A percentile compares a stretch with the other conserved stretches of the same genome.
These are phyloP conservation scores for Drosophila mauritiana DNA, from an alignment of 1,140 invertebrate genomes.

Conservation along the genomic window DNA sequence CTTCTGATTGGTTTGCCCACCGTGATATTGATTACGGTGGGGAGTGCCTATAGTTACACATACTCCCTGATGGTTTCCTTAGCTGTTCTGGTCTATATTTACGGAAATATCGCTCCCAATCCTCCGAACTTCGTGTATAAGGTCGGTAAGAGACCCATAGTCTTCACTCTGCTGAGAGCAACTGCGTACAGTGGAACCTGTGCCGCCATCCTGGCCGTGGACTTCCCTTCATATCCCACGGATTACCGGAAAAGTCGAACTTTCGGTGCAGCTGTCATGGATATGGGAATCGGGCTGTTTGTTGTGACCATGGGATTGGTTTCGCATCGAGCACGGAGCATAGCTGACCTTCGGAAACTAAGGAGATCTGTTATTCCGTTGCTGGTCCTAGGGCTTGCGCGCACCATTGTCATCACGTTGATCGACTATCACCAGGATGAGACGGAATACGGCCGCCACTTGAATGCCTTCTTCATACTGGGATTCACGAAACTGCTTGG, in stretches of 20 bases:
- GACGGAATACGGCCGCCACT: constrained; percentile 97
- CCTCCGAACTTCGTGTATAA: neutral
- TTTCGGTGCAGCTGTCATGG: constrained; percentile 97
- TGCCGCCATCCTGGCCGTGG: constrained; percentile 95
- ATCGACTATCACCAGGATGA: constrained; percentile 94
- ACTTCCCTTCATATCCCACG: constrained; percentile 94
- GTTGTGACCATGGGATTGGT: constrained; percentile 94
- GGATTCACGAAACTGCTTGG: constrained; percentile 92
- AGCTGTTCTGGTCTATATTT: constrained; percentile 12
- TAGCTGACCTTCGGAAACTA: constrained; percentile 65
- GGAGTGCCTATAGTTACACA: constrained; percentile 10
- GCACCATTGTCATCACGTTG: constrained; percentile 88
- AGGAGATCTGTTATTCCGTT: constrained; percentile 86
- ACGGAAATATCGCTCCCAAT: neutral
- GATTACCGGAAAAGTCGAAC: constrained; percentile 94
- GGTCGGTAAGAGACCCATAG: constrained; percentile 52
- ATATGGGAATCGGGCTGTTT: constrained; percentile 96
- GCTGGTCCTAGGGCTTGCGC: constrained; percentile 89
- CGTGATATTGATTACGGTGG: constrained; percentile 42
- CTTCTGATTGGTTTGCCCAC: constrained; percentile 52
- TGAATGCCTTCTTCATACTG: constrained; percentile 98
- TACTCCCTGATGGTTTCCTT: constrained; percentile 14
- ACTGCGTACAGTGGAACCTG: constrained; percentile 91
- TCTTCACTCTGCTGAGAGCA: constrained; percentile 86
- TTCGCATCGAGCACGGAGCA: constrained; percentile 77